phyloP scores from a whole-genome alignment of 35 echinoderm and acorn worm genomes.

The Lytechinus variegatus region DNA sequence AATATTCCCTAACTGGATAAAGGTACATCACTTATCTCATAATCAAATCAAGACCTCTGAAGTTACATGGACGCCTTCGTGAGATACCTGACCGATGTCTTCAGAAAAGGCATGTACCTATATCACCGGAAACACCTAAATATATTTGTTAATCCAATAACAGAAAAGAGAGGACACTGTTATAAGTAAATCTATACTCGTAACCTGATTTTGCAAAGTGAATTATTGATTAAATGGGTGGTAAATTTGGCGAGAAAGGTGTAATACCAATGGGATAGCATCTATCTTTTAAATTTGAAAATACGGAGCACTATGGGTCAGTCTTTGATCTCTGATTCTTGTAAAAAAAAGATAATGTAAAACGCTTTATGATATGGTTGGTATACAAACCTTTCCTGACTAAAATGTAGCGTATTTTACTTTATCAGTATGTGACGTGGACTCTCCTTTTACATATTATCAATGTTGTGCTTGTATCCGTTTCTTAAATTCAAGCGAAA shows the following conservation, averaged over 20 bases:
- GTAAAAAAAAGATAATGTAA: no score
- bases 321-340: no score
- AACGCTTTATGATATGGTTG: no score
- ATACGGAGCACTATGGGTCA: no score
- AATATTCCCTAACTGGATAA: background rate
- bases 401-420: no score
- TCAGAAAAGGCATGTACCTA: background rate
- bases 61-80: no score
- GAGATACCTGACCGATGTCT: background rate
- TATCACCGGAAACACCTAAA: background rate
- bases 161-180: background rate
- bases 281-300: no score
- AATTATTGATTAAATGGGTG: background rate
- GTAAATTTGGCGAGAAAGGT: background rate
- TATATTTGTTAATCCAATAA: background rate
- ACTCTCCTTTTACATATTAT: no score
- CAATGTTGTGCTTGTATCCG: no score
- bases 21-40: background rate
- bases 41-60: background rate
- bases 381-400: no score
- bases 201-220: background rate
- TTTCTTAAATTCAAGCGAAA: no score
- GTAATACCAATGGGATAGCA: background rate
- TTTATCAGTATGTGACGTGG: no score
- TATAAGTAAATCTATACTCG: background rate